phyloP scores from a whole-genome alignment of 2,113 vertebrate genomes.

The Craseonycteris thonglongyai region DNA sequence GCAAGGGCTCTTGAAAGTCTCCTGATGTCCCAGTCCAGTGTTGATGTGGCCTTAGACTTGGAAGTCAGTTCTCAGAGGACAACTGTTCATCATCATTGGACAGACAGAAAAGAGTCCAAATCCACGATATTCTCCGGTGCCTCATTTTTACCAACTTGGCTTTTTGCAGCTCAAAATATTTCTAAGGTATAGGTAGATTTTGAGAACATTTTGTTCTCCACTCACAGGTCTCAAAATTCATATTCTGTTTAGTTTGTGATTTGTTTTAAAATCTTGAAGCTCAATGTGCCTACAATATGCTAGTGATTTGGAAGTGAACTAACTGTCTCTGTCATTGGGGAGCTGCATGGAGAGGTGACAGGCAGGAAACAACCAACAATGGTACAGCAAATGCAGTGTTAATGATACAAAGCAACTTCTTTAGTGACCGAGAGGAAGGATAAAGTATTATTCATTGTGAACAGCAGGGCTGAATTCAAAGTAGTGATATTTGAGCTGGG shows the following conservation, averaged over 20 bases:
- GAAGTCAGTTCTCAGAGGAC: neutral
- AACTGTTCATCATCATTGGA: neutral
- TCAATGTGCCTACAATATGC: neutral
- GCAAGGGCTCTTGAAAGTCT: neutral
- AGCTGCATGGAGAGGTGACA: neutral
- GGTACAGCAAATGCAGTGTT: neutral
- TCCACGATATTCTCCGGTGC: neutral
- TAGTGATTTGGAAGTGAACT: neutral
- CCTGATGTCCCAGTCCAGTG: neutral
- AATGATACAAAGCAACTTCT: neutral
- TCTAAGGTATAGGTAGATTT: neutral
- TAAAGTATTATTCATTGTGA: neutral
- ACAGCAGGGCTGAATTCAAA: neutral
- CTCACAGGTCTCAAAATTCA: neutral
- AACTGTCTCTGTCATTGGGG: neutral
- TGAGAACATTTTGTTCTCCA: neutral
- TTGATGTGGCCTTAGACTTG: neutral
- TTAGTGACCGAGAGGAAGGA: neutral
- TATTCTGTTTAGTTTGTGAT: neutral
- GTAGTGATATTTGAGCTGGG: neutral
- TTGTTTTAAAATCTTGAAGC: neutral
- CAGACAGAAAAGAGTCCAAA: neutral
- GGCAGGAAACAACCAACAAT: neutral
- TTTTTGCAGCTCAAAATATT: neutral
- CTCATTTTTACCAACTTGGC: neutral